Evolutionary conservation across 2,113 vertebrate species (phyloP).

Genomic region (Rhombomys opimus): DNA sequence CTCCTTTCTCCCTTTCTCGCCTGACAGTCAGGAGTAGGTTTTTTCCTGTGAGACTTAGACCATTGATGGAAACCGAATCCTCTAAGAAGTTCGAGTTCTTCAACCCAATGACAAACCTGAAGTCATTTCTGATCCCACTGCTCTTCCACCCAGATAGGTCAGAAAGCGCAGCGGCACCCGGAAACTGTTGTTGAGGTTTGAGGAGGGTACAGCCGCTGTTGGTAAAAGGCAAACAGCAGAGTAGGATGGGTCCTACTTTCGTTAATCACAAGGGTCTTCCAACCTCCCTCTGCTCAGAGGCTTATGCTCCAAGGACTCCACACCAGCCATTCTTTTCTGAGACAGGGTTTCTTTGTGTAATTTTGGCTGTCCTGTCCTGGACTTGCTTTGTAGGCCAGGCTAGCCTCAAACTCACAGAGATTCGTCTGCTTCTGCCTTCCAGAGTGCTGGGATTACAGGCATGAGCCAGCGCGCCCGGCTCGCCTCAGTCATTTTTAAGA

Average conservation of each 20-base stretch:
- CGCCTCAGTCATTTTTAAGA: not conserved
- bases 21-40: not conserved
- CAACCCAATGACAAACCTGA: not conserved
- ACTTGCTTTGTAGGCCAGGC: no score
- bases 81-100: not conserved
- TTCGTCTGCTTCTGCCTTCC: no score
- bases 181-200: not conserved
- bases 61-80: not conserved
- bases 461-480: no score
- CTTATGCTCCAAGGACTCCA: not conserved
- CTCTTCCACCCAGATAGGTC: not conserved
- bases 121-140: not conserved
- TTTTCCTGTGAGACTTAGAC: not conserved
- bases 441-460: no score
- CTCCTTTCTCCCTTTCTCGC: not conserved
- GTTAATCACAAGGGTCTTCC: not conserved
- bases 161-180: not conserved
- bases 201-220: not conserved
- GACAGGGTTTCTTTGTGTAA: no score
- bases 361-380: no score
- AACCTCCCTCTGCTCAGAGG: not conserved
- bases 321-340: not conserved
- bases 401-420: no score
- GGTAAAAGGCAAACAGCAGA: not conserved
- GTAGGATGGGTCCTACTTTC: not conserved